Base-by-base conservation (phyloP, 2,888 invertebrate genomes). In the Cetonia aurata region DNA sequence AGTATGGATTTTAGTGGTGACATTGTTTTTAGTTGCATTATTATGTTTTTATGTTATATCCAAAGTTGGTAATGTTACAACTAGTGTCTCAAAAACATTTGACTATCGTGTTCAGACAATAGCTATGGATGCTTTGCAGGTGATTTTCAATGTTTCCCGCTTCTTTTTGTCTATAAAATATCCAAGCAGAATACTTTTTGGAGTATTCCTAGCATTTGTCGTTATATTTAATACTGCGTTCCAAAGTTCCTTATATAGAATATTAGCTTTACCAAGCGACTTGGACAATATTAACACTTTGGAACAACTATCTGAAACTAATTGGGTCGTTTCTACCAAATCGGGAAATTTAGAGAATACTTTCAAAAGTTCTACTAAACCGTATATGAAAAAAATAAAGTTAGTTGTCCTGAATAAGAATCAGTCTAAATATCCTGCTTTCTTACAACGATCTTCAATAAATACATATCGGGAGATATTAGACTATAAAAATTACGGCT, bases 191-290 rank as follows among this genome's bases (percentile, higher is more conserved):
- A 76, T 85, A 15, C 83, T 85, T 70, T 75, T 85, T 10, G 78
- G 80, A 0, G 15, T 67, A 25, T 44, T 73, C 17, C 70, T 75
- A 10, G 15, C 74, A 12, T 82, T 83, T 0, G 82, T 84, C 71
- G 82, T 86, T 8, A 83, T 84, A 37, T 82, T 84, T 67, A 84
- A 83, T 1, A 83, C 85, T 0, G 67, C 85, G 10, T 81, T 86
- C 53, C 86, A 86, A 73, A 85, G 85, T 4, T 83, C 83, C 37
- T 76, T 86, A 59, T 83, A 85, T 3, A 85, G 83, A 0, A 83
- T 83, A 0, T 83, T 84, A 65, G 83, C 84, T 52, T 80, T 79
- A 3, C 85, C 85, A 0, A 73, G 82, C 3, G 84, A 82, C 75
- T 85, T 85, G 60, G 80, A 80, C 0, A 84, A 86, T 74, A 80